phyloP scores from a whole-genome alignment of 2,797 vertebrate genomes.

The Poeciliopsis paucimaculata region DNA sequence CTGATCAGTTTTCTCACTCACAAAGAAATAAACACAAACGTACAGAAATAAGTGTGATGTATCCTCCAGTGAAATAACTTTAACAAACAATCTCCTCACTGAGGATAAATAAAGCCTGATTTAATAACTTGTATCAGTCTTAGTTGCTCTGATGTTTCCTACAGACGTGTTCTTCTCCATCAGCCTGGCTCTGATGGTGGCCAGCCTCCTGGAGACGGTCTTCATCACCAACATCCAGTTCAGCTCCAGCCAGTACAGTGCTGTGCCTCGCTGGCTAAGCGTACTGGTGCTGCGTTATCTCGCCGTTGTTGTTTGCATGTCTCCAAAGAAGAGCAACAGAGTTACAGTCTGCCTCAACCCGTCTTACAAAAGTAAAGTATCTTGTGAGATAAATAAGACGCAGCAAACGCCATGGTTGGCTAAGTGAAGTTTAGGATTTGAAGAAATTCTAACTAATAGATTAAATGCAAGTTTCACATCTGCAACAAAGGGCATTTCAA shows the following conservation, averaged over 20 bases:
- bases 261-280: constrained; percentile 66
- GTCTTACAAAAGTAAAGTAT: constrained; percentile 13
- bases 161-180: constrained; percentile 74
- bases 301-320: constrained; percentile 47
- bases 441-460: neutral
- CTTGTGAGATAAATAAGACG: neutral
- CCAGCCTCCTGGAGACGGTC: constrained; percentile 77
- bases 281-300: constrained; percentile 66
- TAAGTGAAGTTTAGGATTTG: neutral
- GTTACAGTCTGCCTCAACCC: constrained; percentile 53
- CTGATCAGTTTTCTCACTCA: neutral
- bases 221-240: constrained; percentile 76
- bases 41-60: neutral
- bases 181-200: constrained; percentile 78
- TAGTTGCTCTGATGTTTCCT: neutral
- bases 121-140: neutral
- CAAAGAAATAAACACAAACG: neutral
- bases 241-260: constrained; percentile 43
- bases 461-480: neutral
- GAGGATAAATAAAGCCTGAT: neutral
- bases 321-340: constrained; percentile 37
- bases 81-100: neutral
- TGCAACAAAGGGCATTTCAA: neutral
- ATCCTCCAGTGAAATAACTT: neutral
- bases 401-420: neutral